These are phyloP conservation scores for Forbesichthys papilliferus DNA, from an alignment of 2,113 vertebrate genomes.

Conservation along the genomic window DNA sequence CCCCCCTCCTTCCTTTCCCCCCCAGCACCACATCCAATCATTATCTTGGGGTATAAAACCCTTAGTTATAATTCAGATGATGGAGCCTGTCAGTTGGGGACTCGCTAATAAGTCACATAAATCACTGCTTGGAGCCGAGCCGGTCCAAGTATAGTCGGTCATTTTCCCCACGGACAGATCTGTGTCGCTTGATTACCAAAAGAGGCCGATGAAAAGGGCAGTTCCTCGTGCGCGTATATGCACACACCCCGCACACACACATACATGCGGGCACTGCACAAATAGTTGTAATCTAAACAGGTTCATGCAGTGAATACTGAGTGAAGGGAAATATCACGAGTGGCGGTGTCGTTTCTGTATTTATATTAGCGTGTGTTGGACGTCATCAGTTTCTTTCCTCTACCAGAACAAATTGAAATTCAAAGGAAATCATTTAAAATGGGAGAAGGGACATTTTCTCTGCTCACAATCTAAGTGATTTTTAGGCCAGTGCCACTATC, in stretches of 20 bases:
- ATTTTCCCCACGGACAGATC: conserved; percentile 71
- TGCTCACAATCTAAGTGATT: neutral
- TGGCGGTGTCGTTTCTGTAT: conserved; percentile 21
- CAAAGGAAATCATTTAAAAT: conserved; percentile 19
- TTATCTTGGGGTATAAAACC: conserved; percentile 65
- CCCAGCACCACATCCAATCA: conserved; percentile 43
- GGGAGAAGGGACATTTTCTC: neutral
- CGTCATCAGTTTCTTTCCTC: conserved; percentile 13
- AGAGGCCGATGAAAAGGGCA: conserved; percentile 65
- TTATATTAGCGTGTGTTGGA: conserved; percentile 11
- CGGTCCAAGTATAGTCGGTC: conserved; percentile 46
- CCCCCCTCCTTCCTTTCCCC: too few relatives aligned
- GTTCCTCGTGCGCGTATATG: conserved; percentile 23
- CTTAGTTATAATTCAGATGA: conserved; percentile 78
- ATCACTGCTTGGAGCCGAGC: conserved; percentile 58
- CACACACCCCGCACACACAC: conserved; percentile 3
- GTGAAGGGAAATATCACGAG: conserved; percentile 49
- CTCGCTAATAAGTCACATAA: conserved; percentile 77
- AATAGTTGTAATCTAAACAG: conserved; percentile 57
- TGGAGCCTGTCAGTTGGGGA: conserved; percentile 67
- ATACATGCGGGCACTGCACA: conserved; percentile 6
- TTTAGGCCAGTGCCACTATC: conserved; percentile 2
- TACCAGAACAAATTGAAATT: conserved; percentile 7
- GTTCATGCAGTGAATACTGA: conserved; percentile 71
- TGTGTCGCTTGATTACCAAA: conserved; percentile 67